Evolutionary conservation across 2,113 vertebrate genomes (phyloP), one percentile per base, ranked within the genome.

Genomic region (Clarias macrocephalus): DNA sequence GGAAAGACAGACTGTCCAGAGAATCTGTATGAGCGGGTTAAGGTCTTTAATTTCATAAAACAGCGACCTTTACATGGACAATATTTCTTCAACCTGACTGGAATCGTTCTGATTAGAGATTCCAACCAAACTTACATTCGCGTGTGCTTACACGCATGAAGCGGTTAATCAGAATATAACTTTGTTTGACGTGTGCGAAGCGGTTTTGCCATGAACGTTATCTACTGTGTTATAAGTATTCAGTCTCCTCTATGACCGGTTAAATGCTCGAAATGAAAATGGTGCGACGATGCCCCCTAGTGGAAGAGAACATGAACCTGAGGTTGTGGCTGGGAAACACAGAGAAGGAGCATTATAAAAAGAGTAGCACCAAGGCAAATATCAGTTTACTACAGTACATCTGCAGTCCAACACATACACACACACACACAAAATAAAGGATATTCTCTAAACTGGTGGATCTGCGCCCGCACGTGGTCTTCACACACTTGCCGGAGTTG

Each of bases 401-500:
- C 5, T 3, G 48, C 3, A n/a, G 86, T 94, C 92, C 0, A 93
- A 93, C 76, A 93, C 93, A 93, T 93, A 87, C 18, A 80, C 33
- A 77, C 63, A 60, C 56, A 76, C 56, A 84, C 42, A 65, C 33
- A 42, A 28, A 18, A 12, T 91, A 90, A 99, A 99, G 97, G 98
- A 99, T 99, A 99, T 99, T 99, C 98, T 96, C 97, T 97, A 94
- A 99, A 99, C 13, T 99, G 97, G 90, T 98, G 95, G 79, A 99
- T 99, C 91, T 99, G 98, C 92, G 97, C 97, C 95, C 97, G 98
- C 92, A 99, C 99, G 91, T 99, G 98, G 91, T 99, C 98, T 95
- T 99, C 98, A 94, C 98, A 99, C 92, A 98, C 98, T 80, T 97
- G 96, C 88, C 98, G 96, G 93, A 99, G 93, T 87, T 99, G 98